Percentiles rank a stretch among this genome's conserved stretches.
phyloP scores from a whole-genome alignment of 2,888 invertebrate genomes.

The Fragum sueziense region DNA sequence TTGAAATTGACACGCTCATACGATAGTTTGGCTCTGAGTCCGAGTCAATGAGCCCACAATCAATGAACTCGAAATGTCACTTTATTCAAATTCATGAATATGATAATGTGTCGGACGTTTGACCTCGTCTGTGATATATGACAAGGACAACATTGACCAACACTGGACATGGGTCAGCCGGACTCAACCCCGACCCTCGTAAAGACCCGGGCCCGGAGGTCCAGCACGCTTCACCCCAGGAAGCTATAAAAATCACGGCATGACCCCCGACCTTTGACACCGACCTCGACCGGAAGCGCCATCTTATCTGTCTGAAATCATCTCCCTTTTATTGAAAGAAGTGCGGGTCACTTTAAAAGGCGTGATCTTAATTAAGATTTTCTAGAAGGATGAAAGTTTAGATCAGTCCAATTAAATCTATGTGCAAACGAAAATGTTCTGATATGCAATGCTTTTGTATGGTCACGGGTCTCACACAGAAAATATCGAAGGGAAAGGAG shows the following conservation, averaged over 20 bases:
- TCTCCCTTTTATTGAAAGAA: slow-evolving; percentile 9
- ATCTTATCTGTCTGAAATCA: slow-evolving; percentile 15
- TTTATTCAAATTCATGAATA: slow-evolving; percentile 17
- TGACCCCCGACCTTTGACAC: slow-evolving; percentile 9
- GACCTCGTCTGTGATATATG: slow-evolving; percentile 11
- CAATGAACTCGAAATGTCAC: neutral
- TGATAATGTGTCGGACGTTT: slow-evolving; percentile 6
- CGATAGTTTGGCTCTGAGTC: too few relatives aligned
- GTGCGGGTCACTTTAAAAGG: neutral
- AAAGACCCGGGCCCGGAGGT: neutral
- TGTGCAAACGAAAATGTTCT: too few relatives aligned
- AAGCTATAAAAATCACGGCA: slow-evolving; percentile 15
- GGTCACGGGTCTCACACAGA: too few relatives aligned
- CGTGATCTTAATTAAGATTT: too few relatives aligned
- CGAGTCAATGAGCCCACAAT: neutral
- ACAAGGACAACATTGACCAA: slow-evolving; percentile 5
- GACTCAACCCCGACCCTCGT: neutral
- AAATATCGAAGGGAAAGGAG: too few relatives aligned
- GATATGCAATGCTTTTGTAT: too few relatives aligned
- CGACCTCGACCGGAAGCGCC: slow-evolving; percentile 11
- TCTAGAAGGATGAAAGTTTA: too few relatives aligned
- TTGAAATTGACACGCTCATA: too few relatives aligned
- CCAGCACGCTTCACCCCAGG: slow-evolving; percentile 17
- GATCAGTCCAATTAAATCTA: too few relatives aligned
- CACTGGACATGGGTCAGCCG: slow-evolving; percentile 1